Conservation (phyloP, 1,140 invertebrate species). For the Apis cerana region DNA sequence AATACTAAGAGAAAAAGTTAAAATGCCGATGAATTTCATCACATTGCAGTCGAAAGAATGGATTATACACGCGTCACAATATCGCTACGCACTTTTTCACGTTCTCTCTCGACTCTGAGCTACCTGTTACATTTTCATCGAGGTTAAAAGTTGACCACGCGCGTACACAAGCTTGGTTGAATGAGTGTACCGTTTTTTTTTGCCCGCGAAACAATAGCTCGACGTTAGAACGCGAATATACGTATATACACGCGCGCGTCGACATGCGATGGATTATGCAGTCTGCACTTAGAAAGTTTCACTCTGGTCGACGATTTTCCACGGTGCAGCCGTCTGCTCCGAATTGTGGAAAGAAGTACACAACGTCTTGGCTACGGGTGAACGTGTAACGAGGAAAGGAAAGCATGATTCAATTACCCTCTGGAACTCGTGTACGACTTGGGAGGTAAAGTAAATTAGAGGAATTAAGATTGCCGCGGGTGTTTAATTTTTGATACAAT, state of each 20-base stretch:
- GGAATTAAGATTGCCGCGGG: too few species aligned
- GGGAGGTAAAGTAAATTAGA: background rate
- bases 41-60: too few species aligned
- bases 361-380: background rate
- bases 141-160: slow-evolving; percentile 57
- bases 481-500: too few species aligned
- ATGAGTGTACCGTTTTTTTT: background rate
- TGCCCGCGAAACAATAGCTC: slow-evolving; percentile 5
- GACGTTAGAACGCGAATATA: background rate
- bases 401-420: slow-evolving; percentile 13
- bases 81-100: slow-evolving; percentile 30
- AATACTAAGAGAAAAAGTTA: background rate
- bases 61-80: slow-evolving; percentile 12
- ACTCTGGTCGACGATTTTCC: slow-evolving; percentile 47
- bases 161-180: background rate
- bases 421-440: background rate
- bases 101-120: background rate
- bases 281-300: slow-evolving; percentile 63
- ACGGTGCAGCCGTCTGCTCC: slow-evolving; percentile 20
- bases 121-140: slow-evolving; percentile 64
- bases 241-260: background rate
- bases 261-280: slow-evolving; percentile 61
- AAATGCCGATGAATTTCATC: background rate
- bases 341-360: slow-evolving; percentile 19
- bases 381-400: background rate